These are phyloP conservation scores for Umimayanthus kanabou DNA, from an alignment of 92 coral and sea anemone genomes.

Conservation along the genomic window DNA sequence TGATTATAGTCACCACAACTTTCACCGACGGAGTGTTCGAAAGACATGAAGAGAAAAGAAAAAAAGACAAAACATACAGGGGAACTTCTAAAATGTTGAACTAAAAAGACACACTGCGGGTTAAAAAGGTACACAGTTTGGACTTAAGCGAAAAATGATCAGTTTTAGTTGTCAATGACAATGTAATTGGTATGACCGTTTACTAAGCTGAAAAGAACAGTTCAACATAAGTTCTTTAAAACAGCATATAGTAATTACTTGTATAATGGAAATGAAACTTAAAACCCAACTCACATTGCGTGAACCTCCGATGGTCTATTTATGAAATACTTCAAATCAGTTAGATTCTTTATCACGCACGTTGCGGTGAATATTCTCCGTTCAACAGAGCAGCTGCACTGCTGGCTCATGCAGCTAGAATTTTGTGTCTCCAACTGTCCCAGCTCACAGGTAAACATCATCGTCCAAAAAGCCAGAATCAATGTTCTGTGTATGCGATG, in stretches of 20 bases:
- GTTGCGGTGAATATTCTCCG: constrained; percentile 7
- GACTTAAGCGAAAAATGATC: no score
- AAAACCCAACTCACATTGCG: not conserved
- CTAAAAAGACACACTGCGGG: no score
- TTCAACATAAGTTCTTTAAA: not conserved
- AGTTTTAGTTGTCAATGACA: no score
- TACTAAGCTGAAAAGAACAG: not conserved
- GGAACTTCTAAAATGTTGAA: no score
- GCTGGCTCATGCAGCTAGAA: not conserved
- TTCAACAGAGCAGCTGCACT: constrained; percentile 3
- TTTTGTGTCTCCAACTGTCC: not conserved
- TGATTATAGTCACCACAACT: no score
- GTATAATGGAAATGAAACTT: not conserved
- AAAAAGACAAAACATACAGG: no score
- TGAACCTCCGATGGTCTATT: not conserved
- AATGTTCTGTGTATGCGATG: not conserved
- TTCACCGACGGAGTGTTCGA: no score
- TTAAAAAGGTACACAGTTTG: no score
- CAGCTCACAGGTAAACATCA: not conserved
- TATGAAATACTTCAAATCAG: not conserved
- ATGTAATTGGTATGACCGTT: not conserved
- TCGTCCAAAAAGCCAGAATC: not conserved
- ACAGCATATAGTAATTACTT: no score
- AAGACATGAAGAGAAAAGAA: no score
- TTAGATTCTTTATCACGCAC: not conserved